These are phyloP conservation scores for Aurelia sp. DNA, from an alignment of 30 jellyfish, hydroid and myxozoan species.

Conservation along the genomic window DNA sequence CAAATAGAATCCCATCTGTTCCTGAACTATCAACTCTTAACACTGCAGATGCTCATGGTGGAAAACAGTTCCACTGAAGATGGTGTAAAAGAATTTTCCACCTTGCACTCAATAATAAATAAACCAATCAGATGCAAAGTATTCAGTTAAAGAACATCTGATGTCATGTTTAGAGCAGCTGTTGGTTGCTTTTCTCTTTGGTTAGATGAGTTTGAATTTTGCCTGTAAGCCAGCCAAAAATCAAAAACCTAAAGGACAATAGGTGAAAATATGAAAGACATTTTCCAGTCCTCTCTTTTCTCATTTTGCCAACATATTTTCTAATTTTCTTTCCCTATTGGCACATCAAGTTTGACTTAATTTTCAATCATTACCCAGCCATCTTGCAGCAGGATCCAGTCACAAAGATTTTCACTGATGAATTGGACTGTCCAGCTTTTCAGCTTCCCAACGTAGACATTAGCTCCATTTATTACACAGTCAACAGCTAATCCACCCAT, in stretches of 20 bases:
- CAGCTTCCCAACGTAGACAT: conserved; percentile 69
- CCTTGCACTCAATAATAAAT: too few relatives aligned
- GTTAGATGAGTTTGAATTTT: too few relatives aligned
- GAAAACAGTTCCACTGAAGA: too few relatives aligned
- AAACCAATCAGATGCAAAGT: too few relatives aligned
- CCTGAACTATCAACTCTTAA: too few relatives aligned
- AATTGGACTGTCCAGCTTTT: conserved; percentile 86
- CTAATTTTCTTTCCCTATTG: neutral
- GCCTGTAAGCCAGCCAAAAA: too few relatives aligned
- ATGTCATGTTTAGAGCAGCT: too few relatives aligned
- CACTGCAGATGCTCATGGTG: too few relatives aligned
- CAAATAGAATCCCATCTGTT: too few relatives aligned
- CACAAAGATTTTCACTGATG: conserved; percentile 57
- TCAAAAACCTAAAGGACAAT: neutral
- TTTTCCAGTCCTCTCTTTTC: neutral
- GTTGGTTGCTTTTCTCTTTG: too few relatives aligned
- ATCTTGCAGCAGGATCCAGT: conserved; percentile 84
- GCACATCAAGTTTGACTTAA: neutral
- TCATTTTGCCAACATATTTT: neutral
- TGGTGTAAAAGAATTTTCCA: too few relatives aligned
- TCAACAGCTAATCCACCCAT: conserved; percentile 95
- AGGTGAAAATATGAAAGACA: neutral
- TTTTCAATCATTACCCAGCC: conserved; percentile 88
- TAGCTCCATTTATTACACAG: conserved; percentile 86
- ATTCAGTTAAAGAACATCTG: too few relatives aligned